phyloP scores from a whole-genome alignment of 2,113 vertebrate species.

The Rallus limicola region DNA sequence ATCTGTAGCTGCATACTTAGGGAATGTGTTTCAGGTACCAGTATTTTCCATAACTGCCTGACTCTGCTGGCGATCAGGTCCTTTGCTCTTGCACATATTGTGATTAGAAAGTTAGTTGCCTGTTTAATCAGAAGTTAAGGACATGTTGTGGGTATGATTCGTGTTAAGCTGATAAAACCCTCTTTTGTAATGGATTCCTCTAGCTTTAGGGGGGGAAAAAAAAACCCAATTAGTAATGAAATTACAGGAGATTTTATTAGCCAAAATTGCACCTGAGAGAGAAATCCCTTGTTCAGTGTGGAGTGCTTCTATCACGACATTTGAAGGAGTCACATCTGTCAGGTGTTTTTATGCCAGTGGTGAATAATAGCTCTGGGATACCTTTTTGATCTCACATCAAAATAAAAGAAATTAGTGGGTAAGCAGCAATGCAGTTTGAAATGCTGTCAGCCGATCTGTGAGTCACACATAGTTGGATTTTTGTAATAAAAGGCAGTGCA shows the following conservation, averaged over 20 bases:
- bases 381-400: conserved; percentile 60
- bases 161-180: not conserved
- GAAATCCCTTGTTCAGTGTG: not conserved
- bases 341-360: conserved; percentile 33
- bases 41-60: not conserved
- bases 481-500: conserved; percentile 56
- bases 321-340: conserved; percentile 30
- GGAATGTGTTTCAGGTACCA: not conserved
- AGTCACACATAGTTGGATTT: conserved; percentile 48
- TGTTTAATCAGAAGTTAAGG: not conserved
- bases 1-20: not conserved
- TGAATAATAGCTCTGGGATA: conserved; percentile 59
- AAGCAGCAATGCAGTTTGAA: conserved; percentile 62
- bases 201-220: not conserved
- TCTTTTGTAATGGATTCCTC: not conserved
- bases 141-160: not conserved
- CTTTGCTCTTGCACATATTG: not conserved
- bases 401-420: conserved; percentile 56
- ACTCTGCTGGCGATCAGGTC: not conserved
- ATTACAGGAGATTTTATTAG: not conserved
- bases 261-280: not conserved
- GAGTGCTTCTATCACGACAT: not conserved
- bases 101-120: not conserved
- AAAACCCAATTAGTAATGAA: not conserved
- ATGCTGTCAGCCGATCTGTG: conserved; percentile 59